Evolutionary conservation across 2,888 invertebrate genomes (phyloP), one percentile per base, ranked within the genome.

Genomic region (Amaurobius ferox): DNA sequence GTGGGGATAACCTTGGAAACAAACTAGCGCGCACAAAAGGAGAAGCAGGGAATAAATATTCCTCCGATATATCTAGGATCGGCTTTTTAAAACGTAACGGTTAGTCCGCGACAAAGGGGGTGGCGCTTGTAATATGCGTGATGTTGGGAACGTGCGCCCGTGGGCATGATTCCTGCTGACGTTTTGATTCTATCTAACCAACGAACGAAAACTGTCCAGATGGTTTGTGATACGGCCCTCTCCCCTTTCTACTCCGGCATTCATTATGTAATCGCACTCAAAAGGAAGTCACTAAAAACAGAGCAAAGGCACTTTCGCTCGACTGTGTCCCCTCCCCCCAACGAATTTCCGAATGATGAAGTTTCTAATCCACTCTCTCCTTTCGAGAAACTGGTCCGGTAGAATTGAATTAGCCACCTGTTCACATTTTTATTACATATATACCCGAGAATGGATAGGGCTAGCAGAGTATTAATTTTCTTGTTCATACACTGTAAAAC

Each of bases 131-230:
- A 81, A 81, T 73, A 67, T 80, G 80, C 80, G 80, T 73, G 73
- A 66, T 76, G 76, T 76, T 67, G 80, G 80, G 74, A 80, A 62
- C 73, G 67, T 62, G 70, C 62, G 76, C 76, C 70, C 76, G 70
- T 70, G 77, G 77, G 83, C 83, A 77, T 83, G 83, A 83, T 83
- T 83, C 83, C 83, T 83, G 83, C 83, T 81, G 81, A 81, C 81
- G 81, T 74, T 80, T 70, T 62, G 80, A 80, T 80, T 76, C 81
- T 76, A 76, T 76, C 74, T 81, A 81, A 70, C 81, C 81, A 76
- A 81, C 81, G 81, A 81, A 74, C 79, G 70, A 80, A 80, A 80
- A 73, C 61, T 79, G 81, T 81, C 81, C 83, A 83, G 83, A 83
- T 83, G 83, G 83, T 77, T 74, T 73, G 80, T 68, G 74, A 74